A percentile compares a stretch with the other conserved stretches of the same genome.
phyloP scores from a whole-genome alignment of 2,113 vertebrate genomes.

The Rhabdornis inornatus region DNA sequence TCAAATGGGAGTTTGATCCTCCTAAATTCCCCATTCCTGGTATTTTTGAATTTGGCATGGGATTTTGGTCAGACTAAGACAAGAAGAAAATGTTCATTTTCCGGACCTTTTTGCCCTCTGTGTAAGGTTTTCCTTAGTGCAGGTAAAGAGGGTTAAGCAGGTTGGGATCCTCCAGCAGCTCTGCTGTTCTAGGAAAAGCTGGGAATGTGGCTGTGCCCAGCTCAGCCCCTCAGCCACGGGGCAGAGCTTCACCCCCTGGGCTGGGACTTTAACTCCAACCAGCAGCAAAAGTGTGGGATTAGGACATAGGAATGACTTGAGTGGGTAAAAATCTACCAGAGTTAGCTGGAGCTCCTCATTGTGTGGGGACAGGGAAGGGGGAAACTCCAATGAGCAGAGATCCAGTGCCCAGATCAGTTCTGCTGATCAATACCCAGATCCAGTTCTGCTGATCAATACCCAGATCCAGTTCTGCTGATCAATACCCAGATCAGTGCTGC shows the following conservation, averaged over 20 bases:
- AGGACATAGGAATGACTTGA: slow-evolving; percentile 23
- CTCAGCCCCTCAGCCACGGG: not conserved
- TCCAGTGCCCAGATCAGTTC: not conserved
- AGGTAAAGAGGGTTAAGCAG: not conserved
- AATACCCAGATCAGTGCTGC: not conserved
- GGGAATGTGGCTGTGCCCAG: not conserved
- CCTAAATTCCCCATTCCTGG: not conserved
- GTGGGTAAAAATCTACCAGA: slow-evolving; percentile 1
- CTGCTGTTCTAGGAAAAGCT: not conserved
- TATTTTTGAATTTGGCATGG: not conserved
- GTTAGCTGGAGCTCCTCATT: slow-evolving; percentile 7
- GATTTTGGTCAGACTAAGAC: not conserved
- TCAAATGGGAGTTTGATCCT: not conserved
- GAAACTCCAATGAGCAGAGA: slow-evolving; percentile 48
- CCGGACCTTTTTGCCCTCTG: not conserved
- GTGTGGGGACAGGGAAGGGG: not conserved
- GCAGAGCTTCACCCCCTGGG: not conserved
- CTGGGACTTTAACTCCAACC: not conserved
- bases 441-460: not conserved
- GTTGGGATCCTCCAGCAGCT: not conserved
- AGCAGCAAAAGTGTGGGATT: not conserved
- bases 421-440: slow-evolving; percentile 5
- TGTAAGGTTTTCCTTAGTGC: not conserved
- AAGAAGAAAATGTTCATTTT: not conserved
- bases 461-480: not conserved